Conservation (phyloP, 2,888 invertebrate genomes). For the Agrochola circellaris region DNA sequence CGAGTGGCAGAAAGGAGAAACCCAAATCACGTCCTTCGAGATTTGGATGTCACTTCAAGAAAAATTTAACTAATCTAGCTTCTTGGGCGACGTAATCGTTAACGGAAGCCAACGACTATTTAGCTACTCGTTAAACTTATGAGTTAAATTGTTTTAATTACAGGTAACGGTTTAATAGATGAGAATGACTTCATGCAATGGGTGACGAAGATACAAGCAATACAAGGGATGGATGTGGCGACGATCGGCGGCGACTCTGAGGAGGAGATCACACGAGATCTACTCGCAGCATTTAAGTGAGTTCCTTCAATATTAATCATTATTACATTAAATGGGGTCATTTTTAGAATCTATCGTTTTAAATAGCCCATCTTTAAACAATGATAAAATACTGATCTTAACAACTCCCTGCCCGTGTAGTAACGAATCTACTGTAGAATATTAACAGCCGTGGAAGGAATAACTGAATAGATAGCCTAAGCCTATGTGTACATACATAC, state of each 20-base stretch:
- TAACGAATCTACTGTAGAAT: not conserved
- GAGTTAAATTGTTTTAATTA: conserved; percentile 62
- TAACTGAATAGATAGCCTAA: not conserved
- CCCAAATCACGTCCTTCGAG: not conserved
- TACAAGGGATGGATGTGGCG: conserved; percentile 91
- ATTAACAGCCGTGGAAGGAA: too few relatives aligned
- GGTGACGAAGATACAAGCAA: conserved; percentile 93
- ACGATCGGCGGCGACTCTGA: conserved; percentile 90
- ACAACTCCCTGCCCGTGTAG: not conserved
- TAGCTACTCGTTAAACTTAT: not conserved
- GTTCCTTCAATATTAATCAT: conserved; percentile 33
- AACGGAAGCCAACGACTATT: not conserved
- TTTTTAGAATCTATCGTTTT: not conserved
- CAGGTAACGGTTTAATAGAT: conserved; percentile 94
- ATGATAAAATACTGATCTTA: not conserved
- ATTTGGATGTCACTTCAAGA: not conserved
- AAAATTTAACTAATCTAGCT: not conserved
- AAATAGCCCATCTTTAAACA: not conserved
- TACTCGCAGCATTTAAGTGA: conserved; percentile 96
- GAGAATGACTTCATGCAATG: conserved; percentile 95
- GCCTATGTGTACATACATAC: not conserved
- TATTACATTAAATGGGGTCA: not conserved
- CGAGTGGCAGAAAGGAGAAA: not conserved
- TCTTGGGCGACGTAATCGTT: not conserved
- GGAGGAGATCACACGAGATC: conserved; percentile 93